Evolutionary conservation across 2,113 vertebrate genomes (phyloP).

Genomic region (Macroglossus sobrinus): DNA sequence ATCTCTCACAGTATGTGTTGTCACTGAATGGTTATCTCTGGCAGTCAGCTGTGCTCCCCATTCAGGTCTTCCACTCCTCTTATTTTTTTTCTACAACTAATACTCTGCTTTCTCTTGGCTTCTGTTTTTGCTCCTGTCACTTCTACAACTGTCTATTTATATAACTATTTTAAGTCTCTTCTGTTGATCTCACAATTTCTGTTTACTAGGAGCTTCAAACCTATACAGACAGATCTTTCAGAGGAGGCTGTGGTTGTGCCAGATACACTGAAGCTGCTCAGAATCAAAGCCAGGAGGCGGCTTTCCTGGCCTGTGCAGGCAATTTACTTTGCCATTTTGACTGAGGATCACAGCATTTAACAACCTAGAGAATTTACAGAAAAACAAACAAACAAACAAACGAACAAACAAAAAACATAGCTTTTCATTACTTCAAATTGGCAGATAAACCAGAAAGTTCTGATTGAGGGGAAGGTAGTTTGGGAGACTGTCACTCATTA

Average conservation of each 20-base stretch:
- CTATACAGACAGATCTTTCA: not conserved
- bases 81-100: not conserved
- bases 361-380: not conserved
- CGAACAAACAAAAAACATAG: not conserved
- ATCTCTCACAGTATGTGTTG: not conserved
- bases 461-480: not conserved
- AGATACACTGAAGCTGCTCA: not conserved
- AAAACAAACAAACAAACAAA: too few species aligned
- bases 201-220: not conserved
- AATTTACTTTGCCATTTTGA: not conserved
- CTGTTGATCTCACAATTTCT: not conserved
- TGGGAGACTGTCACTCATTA: not conserved
- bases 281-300: not conserved
- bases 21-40: not conserved
- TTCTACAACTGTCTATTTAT: not conserved
- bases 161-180: not conserved
- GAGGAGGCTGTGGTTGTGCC: not conserved
- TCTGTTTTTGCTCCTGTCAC: not conserved
- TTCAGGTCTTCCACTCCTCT: not conserved
- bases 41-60: not conserved
- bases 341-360: not conserved
- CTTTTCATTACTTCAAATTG: not conserved
- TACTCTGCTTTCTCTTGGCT: not conserved
- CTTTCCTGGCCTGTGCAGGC: not conserved
- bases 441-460: not conserved